Evolutionary conservation across 64 coral and sea anemone genomes (phyloP), one percentile per base, ranked within the genome.

Genomic region (Montipora capricornis): DNA sequence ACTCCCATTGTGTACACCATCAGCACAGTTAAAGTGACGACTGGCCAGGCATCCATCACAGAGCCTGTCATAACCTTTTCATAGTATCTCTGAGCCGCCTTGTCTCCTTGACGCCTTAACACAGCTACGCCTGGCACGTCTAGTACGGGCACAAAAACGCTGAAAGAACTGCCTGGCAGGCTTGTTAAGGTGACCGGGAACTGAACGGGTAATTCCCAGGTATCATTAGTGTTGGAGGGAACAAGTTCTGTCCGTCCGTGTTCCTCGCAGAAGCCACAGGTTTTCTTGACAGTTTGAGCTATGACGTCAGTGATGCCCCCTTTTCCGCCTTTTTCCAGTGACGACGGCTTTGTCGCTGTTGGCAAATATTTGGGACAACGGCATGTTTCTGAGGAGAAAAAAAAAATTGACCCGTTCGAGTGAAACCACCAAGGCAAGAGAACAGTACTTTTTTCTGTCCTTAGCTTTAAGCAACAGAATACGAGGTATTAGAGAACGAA

Each of bases 31-130:
- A 93, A n/a, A 0, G 17, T 8, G 68, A 88, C 15, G 8, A 93
- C 47, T 8, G 92, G 83, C 92, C 84, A 93, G 8, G 50, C 79
- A 11, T 93, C 75, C 68, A 79, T 46, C 3, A 88, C 3, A 1
- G 92, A 93, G 3, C 22, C 66, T 20, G 83, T 87, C 24, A 93
- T 78, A 11, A 73, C 44, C 12, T 73, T 12, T 50, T 86, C 64
- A 71, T 49, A 49, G 46, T 49, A 71, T 22, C 82, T 14, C 16
- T 20, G 19, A 22, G 19, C 8, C 5, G 17, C n/a, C 16, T 71
- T 80, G 8, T 88, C 84, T 12, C 47, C 47, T 17, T 60, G 76
- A 14, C 62, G 76, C 15, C 53, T 80, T 5, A 93, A 37, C 1
- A 81, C n/a, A 0, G 87, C 1, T 19, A 93, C 52, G 5, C 74